These are phyloP conservation scores for Hylyphantes graminicola DNA, from an alignment of 1,140 invertebrate species.

Conservation along the genomic window DNA sequence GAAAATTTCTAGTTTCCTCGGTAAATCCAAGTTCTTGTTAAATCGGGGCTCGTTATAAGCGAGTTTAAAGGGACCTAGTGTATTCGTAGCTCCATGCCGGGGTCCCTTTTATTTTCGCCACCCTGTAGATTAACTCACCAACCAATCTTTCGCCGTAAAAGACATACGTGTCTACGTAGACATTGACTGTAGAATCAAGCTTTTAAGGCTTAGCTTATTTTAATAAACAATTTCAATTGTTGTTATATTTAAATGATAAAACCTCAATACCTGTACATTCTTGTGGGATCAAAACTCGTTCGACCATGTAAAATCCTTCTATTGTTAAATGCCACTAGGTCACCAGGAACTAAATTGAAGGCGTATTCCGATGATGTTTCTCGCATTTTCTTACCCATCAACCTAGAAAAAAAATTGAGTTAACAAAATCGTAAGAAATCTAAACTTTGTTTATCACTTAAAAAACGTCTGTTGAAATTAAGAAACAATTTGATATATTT, in stretches of 20 bases:
- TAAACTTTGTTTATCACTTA: neutral
- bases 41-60: no score
- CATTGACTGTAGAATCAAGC: no score
- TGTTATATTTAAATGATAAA: constrained; percentile 6
- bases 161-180: no score
- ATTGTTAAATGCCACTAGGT: constrained; percentile 68
- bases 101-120: no score
- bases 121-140: no score
- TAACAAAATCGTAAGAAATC: neutral
- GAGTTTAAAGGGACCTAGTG: no score
- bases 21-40: no score
- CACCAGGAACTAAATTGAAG: constrained; percentile 67
- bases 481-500: neutral
- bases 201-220: no score
- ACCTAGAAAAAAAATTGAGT: constrained; percentile 59
- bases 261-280: constrained; percentile 63
- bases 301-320: constrained; percentile 67
- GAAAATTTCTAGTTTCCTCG: no score
- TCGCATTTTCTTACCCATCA: constrained; percentile 66
- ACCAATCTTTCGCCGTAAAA: no score
- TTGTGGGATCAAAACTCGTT: constrained; percentile 65
- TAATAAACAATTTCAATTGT: no score
- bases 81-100: no score
- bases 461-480: neutral
- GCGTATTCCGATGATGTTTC: constrained; percentile 64